Evolutionary conservation across 2,797 vertebrate genomes (phyloP).

Genomic region (Gobionotothen gibberifrons): DNA sequence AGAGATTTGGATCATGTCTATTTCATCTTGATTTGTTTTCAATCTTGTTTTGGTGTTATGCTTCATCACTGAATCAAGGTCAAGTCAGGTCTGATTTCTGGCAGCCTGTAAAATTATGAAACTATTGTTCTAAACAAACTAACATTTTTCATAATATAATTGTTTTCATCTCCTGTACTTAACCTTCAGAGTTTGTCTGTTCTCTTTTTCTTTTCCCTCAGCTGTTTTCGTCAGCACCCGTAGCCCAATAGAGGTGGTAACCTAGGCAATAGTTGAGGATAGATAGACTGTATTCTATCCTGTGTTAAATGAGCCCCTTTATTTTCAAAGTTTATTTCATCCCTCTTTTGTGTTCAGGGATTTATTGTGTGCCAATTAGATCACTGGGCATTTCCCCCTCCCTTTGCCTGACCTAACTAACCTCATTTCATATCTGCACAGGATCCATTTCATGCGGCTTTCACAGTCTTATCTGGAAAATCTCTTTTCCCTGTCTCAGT

Average conservation of each 20-base stretch:
- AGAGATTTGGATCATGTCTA: slow-evolving; percentile 33
- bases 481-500: slow-evolving; percentile 14
- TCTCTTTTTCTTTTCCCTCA: slow-evolving; percentile 34
- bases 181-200: slow-evolving; percentile 32
- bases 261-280: slow-evolving; percentile 70
- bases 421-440: slow-evolving; percentile 54
- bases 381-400: slow-evolving; percentile 32
- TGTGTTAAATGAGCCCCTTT: slow-evolving; percentile 58
- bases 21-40: slow-evolving; percentile 37
- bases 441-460: slow-evolving; percentile 46
- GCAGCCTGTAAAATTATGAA: neutral
- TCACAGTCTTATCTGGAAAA: slow-evolving; percentile 42
- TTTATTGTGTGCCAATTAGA: slow-evolving; percentile 27
- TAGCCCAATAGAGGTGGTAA: slow-evolving; percentile 63
- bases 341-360: slow-evolving; percentile 20
- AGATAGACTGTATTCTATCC: slow-evolving; percentile 36
- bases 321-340: slow-evolving; percentile 51
- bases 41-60: neutral
- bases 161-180: slow-evolving; percentile 15
- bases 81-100: neutral
- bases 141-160: neutral
- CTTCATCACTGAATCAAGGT: neutral
- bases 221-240: slow-evolving; percentile 45
- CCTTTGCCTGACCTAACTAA: slow-evolving; percentile 30
- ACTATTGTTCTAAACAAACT: neutral